These are phyloP conservation scores for Lepidurus apus DNA, from an alignment of 1,140 invertebrate species.

Conservation along the genomic window DNA sequence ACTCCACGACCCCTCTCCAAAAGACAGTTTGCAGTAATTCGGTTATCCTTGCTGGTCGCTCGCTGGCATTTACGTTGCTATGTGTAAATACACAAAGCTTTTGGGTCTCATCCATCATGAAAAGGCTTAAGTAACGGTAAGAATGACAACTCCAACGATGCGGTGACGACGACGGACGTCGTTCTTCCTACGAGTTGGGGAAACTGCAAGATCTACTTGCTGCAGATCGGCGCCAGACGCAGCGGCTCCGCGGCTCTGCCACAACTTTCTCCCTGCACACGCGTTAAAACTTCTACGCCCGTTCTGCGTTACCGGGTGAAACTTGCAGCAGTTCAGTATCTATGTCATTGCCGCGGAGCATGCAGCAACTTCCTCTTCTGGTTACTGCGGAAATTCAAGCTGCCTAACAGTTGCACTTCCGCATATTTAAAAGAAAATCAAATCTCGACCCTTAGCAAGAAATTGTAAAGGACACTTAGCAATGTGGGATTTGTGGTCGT, in stretches of 20 bases:
- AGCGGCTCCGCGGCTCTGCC: background rate
- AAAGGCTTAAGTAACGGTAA: background rate
- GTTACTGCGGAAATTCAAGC: background rate
- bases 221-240: background rate
- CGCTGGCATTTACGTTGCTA: no score
- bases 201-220: background rate
- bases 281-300: background rate
- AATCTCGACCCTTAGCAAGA: background rate
- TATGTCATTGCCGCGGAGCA: background rate
- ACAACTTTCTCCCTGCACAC: background rate
- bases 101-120: no score
- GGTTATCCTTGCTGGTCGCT: no score
- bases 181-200: background rate
- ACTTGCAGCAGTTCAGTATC: conserved; percentile 2
- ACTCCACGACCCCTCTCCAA: no score
- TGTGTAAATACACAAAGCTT: no score
- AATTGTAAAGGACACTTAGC: background rate
- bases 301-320: background rate
- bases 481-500: background rate
- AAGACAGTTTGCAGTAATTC: no score
- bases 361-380: background rate
- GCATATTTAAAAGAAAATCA: background rate
- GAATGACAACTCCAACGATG: background rate
- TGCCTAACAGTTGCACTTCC: background rate
- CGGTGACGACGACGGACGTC: background rate